Conservation (phyloP, 2,113 vertebrate species). For the Spermophilus dauricus region DNA sequence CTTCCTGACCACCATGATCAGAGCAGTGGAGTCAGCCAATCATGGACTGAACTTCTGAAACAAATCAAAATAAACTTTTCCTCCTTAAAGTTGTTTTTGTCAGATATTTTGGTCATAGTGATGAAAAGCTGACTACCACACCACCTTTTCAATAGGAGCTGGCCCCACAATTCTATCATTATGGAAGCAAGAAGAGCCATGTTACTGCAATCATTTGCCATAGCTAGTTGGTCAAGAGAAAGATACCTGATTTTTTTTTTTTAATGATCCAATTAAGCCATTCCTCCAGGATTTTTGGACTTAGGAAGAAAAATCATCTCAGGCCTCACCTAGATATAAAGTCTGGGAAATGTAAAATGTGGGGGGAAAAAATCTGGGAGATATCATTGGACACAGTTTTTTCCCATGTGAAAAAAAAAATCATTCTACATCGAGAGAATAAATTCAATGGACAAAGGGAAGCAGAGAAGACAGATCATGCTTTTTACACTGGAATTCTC, state of each 20-base stretch:
- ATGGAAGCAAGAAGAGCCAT: not conserved
- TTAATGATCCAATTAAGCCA: not conserved
- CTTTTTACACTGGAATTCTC: not conserved
- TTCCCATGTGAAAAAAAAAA: not conserved
- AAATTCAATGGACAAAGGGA: constrained; percentile 2
- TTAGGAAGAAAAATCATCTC: constrained; percentile 6
- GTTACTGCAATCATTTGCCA: not conserved
- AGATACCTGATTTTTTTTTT: not conserved
- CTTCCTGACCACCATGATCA: too few relatives aligned
- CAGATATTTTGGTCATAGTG: too few relatives aligned
- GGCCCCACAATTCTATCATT: not conserved
- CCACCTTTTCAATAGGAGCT: not conserved
- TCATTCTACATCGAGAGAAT: not conserved
- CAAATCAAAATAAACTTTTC: too few relatives aligned
- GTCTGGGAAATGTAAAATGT: not conserved
- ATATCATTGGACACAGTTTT: not conserved
- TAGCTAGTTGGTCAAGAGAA: not conserved
- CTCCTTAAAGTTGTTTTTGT: too few relatives aligned
- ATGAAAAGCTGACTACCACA: too few relatives aligned
- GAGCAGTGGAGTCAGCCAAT: too few relatives aligned
- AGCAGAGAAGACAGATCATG: not conserved
- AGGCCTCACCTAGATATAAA: constrained; percentile 10
- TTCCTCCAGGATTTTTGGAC: constrained; percentile 22
- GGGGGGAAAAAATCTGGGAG: not conserved
- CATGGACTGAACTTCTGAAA: too few relatives aligned